Percentiles rank a stretch among this genome's conserved stretches.
Conservation (phyloP, 2,113 vertebrate species). For the Nothobranchius furzeri region DNA sequence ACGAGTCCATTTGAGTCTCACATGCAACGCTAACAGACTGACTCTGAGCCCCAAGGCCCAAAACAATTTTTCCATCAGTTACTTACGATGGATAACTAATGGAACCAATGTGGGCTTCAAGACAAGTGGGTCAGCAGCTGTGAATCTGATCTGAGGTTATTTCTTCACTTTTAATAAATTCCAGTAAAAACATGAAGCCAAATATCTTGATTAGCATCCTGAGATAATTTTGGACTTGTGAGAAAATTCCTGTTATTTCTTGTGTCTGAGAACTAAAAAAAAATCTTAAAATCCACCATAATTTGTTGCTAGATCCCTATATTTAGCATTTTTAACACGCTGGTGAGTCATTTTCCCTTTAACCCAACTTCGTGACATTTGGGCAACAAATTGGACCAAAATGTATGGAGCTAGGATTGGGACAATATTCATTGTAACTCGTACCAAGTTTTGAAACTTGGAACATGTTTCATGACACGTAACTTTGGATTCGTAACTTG, state of each 20-base stretch:
- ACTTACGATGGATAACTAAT: conserved; percentile 19
- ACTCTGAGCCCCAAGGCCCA: conserved; percentile 12
- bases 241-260: too few species aligned
- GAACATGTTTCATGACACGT: too few species aligned
- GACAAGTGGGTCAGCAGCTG: conserved; percentile 29
- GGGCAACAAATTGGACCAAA: conserved; percentile 29
- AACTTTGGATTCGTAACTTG: too few species aligned
- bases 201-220: too few species aligned
- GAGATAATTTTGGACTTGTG: too few species aligned
- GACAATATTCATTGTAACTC: too few species aligned
- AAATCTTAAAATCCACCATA: neutral
- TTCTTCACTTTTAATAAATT: too few species aligned
- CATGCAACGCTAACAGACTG: conserved; percentile 15
- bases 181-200: too few species aligned
- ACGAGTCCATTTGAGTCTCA: conserved; percentile 3
- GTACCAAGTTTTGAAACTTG: too few species aligned
- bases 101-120: conserved; percentile 10
- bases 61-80: conserved; percentile 36
- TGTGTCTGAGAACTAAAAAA: too few species aligned
- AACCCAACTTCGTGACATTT: conserved; percentile 40
- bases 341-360: conserved; percentile 4
- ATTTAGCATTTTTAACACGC: conserved; percentile 24
- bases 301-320: conserved; percentile 9
- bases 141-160: neutral
- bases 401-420: neutral